phyloP scores from a whole-genome alignment of 2,888 invertebrate species.

The Aphelenchoides bicaudatus region DNA sequence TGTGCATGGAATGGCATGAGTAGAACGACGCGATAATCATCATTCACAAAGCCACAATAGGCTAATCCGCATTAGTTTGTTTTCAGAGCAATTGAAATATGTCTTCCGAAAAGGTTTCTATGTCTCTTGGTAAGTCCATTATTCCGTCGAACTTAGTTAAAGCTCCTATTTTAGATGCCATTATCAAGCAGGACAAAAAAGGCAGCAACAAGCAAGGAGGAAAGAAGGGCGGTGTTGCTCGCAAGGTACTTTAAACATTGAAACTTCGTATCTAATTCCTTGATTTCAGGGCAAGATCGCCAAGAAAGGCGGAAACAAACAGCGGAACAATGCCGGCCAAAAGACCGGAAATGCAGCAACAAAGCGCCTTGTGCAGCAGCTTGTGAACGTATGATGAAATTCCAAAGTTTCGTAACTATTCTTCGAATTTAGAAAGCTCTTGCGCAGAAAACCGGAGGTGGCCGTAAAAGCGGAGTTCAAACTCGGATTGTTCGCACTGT shows the following conservation, averaged over 20 bases:
- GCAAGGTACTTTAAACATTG: constrained; percentile 12
- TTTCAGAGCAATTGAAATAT: constrained; percentile 1
- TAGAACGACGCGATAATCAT: not conserved
- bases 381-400: constrained; percentile 26
- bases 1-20: not conserved
- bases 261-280: not conserved
- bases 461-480: not conserved
- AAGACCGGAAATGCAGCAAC: constrained; percentile 24
- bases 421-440: constrained; percentile 8
- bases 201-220: constrained; percentile 13
- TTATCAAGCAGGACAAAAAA: constrained; percentile 32
- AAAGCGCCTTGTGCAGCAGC: constrained; percentile 35
- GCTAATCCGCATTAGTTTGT: not conserved
- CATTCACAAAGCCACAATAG: no score
- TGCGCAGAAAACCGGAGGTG: constrained; percentile 23
- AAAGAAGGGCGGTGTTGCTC: constrained; percentile 10
- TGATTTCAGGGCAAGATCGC: constrained; percentile 5
- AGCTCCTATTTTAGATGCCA: constrained; percentile 34
- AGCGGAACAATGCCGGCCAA: not conserved
- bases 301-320: no score
- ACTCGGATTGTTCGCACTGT: constrained; percentile 8
- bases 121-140: not conserved
- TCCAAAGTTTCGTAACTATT: not conserved
- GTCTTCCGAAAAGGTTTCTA: not conserved
- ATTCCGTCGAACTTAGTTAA: not conserved